Evolutionary conservation across 2,888 invertebrate species (phyloP).

Genomic region (Frankliniella intonsa): DNA sequence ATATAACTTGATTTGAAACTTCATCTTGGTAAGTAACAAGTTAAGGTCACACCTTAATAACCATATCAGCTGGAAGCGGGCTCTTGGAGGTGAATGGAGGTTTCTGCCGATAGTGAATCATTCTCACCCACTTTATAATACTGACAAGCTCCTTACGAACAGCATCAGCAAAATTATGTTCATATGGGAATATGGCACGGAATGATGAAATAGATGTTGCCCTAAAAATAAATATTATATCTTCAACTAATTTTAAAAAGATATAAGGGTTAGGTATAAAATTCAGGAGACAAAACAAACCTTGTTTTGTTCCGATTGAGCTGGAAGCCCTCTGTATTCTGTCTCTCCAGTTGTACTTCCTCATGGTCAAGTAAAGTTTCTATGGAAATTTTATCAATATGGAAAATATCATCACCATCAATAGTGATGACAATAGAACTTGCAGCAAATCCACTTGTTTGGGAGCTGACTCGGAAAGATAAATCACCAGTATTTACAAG

Average conservation of each 20-base stretch:
- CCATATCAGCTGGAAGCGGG: conserved; percentile 80
- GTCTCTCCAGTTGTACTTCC: conserved; percentile 64
- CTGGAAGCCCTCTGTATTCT: conserved; percentile 67
- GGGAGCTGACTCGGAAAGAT: conserved; percentile 22
- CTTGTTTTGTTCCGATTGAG: conserved; percentile 68
- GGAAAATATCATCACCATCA: conserved; percentile 68
- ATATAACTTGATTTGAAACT: conserved; percentile 21
- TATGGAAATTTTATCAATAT: conserved; percentile 63
- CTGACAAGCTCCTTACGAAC: conserved; percentile 86
- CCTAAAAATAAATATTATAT: conserved; percentile 46
- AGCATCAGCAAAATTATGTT: conserved; percentile 81
- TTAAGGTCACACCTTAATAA: conserved; percentile 65
- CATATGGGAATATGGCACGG: conserved; percentile 75
- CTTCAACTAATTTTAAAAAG: neutral
- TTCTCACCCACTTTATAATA: conserved; percentile 88
- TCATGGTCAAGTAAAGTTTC: conserved; percentile 58
- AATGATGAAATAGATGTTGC: conserved; percentile 59
- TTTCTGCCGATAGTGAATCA: conserved; percentile 65
- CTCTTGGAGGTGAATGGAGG: conserved; percentile 64
- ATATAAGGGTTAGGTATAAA: conserved; percentile 40
- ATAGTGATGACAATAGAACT: conserved; percentile 48
- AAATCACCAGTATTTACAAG: conserved; percentile 55
- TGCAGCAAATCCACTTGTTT: conserved; percentile 6
- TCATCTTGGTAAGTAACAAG: conserved; percentile 17
- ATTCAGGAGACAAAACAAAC: conserved; percentile 45